Base-by-base conservation (phyloP, 2,888 invertebrate species). In the Hypselothyrea guttata region DNA sequence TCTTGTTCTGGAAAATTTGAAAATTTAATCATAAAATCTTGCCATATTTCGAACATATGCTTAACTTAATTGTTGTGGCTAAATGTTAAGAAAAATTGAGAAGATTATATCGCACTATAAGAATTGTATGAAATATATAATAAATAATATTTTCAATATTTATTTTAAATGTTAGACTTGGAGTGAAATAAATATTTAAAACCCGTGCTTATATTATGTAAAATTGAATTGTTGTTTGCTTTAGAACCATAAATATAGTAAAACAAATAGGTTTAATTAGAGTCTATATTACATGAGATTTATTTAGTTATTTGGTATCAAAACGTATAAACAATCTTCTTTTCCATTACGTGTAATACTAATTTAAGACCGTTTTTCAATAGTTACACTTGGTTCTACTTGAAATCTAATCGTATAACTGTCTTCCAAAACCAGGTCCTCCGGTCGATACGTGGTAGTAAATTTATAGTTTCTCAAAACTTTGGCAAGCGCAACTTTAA, bases 381-480 rank as follows among this genome's bases (percentile, higher is more conserved):
- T 22, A 22, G 2, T 2, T 4, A 88, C 11, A 4, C 33, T 38
- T 0, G 88, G 87, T 5, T 53, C 58, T 3, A 71, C 61, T 15
- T 71, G 84, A 1, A 88, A 56, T 34, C 82, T 84, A 0, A 87
- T 56, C 0, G 79, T 69, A 0, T 86, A 48, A 44, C 81, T 75
- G 31, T 88, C 84, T 1, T 76, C 69, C 48, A 86, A 84, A 13
- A 71, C 61, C 7, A 89, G 59, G 62, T 87, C 77, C 15, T 86
- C 65, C 31, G 73, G 77, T 2, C 77, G 79, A 22, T 79, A 82
- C 2, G 53, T 72, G 0, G 88, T 88, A 9, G 60, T 71, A 15
- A 89, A 73, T 11, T 60, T 64, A 58, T 72, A 89, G 15, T 84
- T 86, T 30, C 86, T 68, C 5, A 88, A 41, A 2, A 89, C 13